These are phyloP conservation scores for Gasterosteus nipponicus DNA, from an alignment of 2,113 vertebrate species.

Conservation along the genomic window DNA sequence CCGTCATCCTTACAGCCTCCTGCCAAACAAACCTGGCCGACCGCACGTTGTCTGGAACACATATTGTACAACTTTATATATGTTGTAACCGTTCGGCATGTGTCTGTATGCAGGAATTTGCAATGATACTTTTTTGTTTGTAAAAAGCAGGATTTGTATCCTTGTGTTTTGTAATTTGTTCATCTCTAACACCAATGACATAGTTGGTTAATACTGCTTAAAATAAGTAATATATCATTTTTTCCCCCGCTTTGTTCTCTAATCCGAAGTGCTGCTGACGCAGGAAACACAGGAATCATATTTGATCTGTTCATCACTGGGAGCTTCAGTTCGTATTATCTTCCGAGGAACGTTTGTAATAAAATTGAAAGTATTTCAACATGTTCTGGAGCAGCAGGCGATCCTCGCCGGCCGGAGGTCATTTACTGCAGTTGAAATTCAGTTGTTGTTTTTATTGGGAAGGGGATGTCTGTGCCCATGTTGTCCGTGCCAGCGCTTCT, in stretches of 20 bases:
- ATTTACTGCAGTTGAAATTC: constrained; percentile 33
- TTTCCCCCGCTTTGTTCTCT: neutral
- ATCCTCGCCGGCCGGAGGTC: constrained; percentile 20
- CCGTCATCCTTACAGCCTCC: constrained; percentile 69
- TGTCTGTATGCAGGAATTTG: neutral
- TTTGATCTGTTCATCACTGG: constrained; percentile 23
- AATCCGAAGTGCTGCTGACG: neutral
- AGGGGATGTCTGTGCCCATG: neutral
- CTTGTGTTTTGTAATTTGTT: neutral
- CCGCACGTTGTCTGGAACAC: constrained; percentile 55
- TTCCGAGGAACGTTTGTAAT: constrained; percentile 19
- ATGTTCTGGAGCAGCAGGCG: constrained; percentile 20
- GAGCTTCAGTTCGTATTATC: constrained; percentile 21
- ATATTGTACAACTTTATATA: constrained; percentile 45
- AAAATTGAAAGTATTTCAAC: constrained; percentile 24
- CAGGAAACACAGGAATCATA: constrained; percentile 1
- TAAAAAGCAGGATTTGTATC: neutral
- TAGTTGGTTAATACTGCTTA: neutral
- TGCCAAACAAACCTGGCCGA: constrained; percentile 59
- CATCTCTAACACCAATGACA: neutral
- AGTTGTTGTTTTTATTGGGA: constrained; percentile 24
- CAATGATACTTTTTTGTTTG: neutral
- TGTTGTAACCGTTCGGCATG: neutral
- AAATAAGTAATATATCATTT: no score
- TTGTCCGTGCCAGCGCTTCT: constrained; percentile 36